Evolutionary conservation across 2,888 invertebrate genomes (phyloP).

Genomic region (Cosmorhoe ocellata): DNA sequence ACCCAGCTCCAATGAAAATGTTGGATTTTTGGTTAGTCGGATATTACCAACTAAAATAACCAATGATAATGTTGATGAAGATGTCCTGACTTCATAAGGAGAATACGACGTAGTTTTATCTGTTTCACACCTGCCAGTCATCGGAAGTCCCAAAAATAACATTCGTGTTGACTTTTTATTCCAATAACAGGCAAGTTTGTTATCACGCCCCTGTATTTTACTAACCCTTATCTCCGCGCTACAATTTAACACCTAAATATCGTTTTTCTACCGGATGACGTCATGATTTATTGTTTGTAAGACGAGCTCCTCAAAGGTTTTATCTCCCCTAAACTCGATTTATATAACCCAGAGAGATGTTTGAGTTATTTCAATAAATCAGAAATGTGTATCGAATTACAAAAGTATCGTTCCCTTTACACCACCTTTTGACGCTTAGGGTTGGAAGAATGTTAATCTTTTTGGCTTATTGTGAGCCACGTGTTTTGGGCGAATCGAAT

Average conservation of each 20-base stretch:
- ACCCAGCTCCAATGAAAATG: too few relatives aligned
- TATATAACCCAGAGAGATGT: conserved; percentile 67
- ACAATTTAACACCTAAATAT: conserved; percentile 68
- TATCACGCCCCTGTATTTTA: conserved; percentile 31
- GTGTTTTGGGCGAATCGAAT: conserved; percentile 48
- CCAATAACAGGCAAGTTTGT: conserved; percentile 23
- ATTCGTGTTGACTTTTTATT: conserved; percentile 22
- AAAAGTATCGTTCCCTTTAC: conserved; percentile 56
- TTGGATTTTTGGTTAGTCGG: too few relatives aligned
- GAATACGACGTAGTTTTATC: neutral
- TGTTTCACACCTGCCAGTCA: conserved; percentile 6
- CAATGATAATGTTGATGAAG: too few relatives aligned
- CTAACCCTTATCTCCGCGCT: conserved; percentile 45
- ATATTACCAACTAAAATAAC: too few relatives aligned
- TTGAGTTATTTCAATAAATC: conserved; percentile 79
- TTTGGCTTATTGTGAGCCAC: conserved; percentile 58
- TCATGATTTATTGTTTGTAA: conserved; percentile 75
- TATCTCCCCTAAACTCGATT: conserved; percentile 74
- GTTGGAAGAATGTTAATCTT: conserved; percentile 71
- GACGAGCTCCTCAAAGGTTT: conserved; percentile 66
- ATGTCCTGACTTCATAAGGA: too few relatives aligned
- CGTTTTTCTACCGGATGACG: conserved; percentile 69
- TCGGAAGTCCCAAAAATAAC: conserved; percentile 9
- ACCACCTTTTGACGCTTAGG: conserved; percentile 58
- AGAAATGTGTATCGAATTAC: conserved; percentile 77